Base-by-base conservation (phyloP, 1,140 invertebrate genomes). In the Drosophila bifasciata region DNA sequence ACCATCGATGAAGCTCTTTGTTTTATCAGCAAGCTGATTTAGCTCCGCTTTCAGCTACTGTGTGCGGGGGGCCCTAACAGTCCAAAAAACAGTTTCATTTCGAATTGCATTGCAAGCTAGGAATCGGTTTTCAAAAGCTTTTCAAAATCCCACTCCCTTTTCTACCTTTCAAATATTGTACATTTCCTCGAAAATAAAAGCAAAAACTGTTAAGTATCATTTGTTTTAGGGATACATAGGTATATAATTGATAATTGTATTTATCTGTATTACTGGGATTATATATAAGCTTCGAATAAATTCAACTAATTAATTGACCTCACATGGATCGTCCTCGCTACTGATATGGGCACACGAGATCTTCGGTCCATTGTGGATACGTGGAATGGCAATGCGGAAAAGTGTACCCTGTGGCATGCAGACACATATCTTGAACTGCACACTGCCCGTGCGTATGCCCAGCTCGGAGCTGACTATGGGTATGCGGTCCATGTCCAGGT, bases 321-420 rank as follows among this genome's bases (percentile, higher is more conserved):
- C 71, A 13, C 96, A 97, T 32, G 96, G 96, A 93, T 96, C 95
- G 72, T 94, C 92, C 53, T 94, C 93, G 2, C 93, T 91, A 64
- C 93, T 95, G 21, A 95, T 93, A 90, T 94, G 94, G 11, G 94
- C 93, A 76, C 95, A 96, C 23, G 93, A 94, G 6, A 94, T 93
- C 62, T 92, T 93, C 49, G 93, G 92, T 1, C 74, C 81, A 74
- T 91, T 93, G 45, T 89, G 90, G 15, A 92, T 94, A 3, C 91
- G 92, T 11, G 94, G 93, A 3, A 96, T 93, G 0, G 95, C 94
- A 3, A 98, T 93, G 66, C 94, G 93, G 78, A 97, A 98, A 6
- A 98, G 88, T 80, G 95, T 96, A 0, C 96, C 97, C 62, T 95
- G 93, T 0, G 96, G 96, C 96, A 97, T 97, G 81, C 96, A 97